phyloP scores from a whole-genome alignment of 2,888 invertebrate species.

The Cephonodes hylas region DNA sequence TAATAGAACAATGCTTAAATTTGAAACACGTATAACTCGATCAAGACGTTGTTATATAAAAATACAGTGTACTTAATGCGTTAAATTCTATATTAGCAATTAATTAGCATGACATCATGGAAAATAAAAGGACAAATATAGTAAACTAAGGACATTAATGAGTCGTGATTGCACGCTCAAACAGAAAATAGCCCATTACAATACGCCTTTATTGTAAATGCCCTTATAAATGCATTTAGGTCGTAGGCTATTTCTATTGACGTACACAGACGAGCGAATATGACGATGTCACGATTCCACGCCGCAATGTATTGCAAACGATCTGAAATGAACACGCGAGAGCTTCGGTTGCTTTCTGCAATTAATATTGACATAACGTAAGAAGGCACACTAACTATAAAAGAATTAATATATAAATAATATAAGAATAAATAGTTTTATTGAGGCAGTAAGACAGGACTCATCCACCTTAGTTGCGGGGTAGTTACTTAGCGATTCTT shows the following conservation, averaged over 20 bases:
- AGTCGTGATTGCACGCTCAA: neutral
- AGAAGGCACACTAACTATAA: no score
- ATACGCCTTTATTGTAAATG: neutral
- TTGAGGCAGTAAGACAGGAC: no score
- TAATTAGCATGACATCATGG: no score
- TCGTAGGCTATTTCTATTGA: neutral
- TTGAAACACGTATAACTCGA: no score
- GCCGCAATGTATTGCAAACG: neutral
- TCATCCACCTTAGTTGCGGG: no score
- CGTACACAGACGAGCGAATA: neutral
- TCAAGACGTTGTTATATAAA: no score
- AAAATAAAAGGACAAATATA: neutral
- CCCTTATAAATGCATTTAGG: neutral
- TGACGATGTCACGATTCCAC: slow-evolving; percentile 16
- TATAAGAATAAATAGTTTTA: no score
- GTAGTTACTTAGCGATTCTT: no score
- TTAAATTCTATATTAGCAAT: no score
- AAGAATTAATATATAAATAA: no score
- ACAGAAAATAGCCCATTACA: neutral
- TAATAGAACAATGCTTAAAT: no score
- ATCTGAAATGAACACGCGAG: slow-evolving; percentile 20
- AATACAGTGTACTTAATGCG: no score
- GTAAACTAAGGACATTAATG: neutral
- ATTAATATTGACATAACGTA: neutral
- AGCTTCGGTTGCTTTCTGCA: slow-evolving; percentile 16